phyloP scores from a whole-genome alignment of 2,113 vertebrate genomes.

The Romanogobio albipinnatus region DNA sequence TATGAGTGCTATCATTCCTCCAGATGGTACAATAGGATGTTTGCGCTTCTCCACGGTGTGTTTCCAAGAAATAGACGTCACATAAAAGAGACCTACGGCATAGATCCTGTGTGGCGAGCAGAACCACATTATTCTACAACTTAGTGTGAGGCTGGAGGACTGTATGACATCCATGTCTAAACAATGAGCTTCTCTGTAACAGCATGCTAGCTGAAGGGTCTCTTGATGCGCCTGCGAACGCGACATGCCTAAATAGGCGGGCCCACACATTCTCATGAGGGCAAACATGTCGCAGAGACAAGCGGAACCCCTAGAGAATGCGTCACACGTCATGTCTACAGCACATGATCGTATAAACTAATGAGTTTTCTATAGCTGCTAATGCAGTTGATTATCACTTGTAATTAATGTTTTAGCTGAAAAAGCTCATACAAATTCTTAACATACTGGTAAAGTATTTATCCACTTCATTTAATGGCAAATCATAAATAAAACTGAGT shows the following conservation, averaged over 20 bases:
- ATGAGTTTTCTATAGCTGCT: background rate
- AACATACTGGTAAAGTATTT: background rate
- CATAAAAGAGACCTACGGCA: background rate
- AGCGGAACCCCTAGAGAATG: background rate
- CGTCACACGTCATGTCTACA: background rate
- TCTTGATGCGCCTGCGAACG: background rate
- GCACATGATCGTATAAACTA: background rate
- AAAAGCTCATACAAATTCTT: background rate
- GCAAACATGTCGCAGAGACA: background rate
- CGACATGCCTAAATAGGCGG: conserved; percentile 3
- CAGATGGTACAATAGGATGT: conserved; percentile 13
- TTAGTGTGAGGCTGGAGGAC: conserved; percentile 19
- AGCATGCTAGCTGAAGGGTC: background rate
- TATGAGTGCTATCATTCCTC: conserved; percentile 3
- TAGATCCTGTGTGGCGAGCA: background rate
- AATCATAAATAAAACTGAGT: conserved; percentile 14
- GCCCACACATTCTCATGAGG: background rate
- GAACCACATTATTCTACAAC: conserved; percentile 33
- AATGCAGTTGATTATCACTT: background rate
- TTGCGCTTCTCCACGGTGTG: conserved; percentile 11
- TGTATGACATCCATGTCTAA: conserved; percentile 29
- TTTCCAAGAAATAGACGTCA: conserved; percentile 40
- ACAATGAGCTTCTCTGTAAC: conserved; percentile 42
- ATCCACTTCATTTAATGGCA: conserved; percentile 7
- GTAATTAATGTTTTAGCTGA: background rate